phyloP scores from a whole-genome alignment of 2,797 vertebrate species.

The Cetoscarus ocellatus region DNA sequence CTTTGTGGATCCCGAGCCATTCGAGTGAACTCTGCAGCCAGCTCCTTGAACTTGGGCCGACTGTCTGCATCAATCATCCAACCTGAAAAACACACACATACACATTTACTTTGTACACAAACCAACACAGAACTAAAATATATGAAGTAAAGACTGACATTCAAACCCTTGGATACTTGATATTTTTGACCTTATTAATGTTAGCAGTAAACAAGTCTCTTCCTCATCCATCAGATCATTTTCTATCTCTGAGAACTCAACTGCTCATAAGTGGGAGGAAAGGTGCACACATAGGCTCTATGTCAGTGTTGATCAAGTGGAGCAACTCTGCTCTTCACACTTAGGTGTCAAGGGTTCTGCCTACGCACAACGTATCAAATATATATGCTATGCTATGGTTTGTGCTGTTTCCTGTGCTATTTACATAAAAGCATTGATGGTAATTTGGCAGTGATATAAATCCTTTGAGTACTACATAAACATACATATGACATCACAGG shows the following conservation, averaged over 20 bases:
- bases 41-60: slow-evolving; percentile 97
- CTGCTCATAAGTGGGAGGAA: slow-evolving; percentile 21
- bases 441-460: slow-evolving; percentile 3
- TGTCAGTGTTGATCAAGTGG: slow-evolving; percentile 26
- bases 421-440: slow-evolving; percentile 23
- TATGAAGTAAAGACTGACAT: background rate
- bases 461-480: slow-evolving; percentile 12
- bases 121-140: background rate
- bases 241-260: slow-evolving; percentile 17
- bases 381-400: background rate
- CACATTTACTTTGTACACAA: slow-evolving; percentile 11
- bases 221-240: slow-evolving; percentile 15
- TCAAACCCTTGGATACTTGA: background rate
- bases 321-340: slow-evolving; percentile 24
- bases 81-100: slow-evolving; percentile 79
- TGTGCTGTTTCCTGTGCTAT: slow-evolving; percentile 6
- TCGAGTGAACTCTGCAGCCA: slow-evolving; percentile 97
- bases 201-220: background rate
- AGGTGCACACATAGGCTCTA: background rate
- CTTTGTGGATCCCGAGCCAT: slow-evolving; percentile 99
- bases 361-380: slow-evolving; percentile 13
- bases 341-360: slow-evolving; percentile 19
- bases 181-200: background rate
- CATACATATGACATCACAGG: background rate
- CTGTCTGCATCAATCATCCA: slow-evolving; percentile 99